A percentile compares a stretch with the other conserved stretches of the same genome.
These are phyloP conservation scores for Drosophila setifemur DNA, from an alignment of 1,140 invertebrate genomes.

Conservation along the genomic window DNA sequence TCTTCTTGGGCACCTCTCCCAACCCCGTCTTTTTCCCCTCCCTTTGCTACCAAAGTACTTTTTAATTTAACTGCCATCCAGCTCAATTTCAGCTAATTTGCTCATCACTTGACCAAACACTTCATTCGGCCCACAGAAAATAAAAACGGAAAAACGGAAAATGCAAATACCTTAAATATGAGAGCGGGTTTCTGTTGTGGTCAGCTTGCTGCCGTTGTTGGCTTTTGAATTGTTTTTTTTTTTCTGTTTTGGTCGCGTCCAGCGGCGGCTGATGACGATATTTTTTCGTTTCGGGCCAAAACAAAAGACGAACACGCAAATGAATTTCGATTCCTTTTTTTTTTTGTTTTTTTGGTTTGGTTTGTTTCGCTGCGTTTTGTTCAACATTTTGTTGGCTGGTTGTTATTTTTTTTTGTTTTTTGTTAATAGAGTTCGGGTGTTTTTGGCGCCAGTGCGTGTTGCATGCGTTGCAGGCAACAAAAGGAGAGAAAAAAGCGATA, in stretches of 20 bases:
- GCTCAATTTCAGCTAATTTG: constrained; percentile 75
- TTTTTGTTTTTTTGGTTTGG: no score
- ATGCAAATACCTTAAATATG: constrained; percentile 34
- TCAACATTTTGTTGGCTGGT: constrained; percentile 25
- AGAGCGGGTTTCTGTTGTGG: constrained; percentile 24
- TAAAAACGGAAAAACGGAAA: constrained; percentile 4
- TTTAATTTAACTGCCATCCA: constrained; percentile 50
- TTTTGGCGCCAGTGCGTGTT: constrained; percentile 61
- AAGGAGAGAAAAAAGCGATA: constrained; percentile 19
- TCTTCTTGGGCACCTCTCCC: neutral
- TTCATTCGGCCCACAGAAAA: constrained; percentile 33
- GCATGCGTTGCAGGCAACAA: constrained; percentile 45
- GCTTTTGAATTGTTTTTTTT: constrained; percentile 6
- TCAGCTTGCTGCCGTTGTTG: constrained; percentile 10
- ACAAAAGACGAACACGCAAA: constrained; percentile 40
- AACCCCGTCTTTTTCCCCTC: no score
- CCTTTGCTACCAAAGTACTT: constrained; percentile 18
- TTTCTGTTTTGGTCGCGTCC: constrained; percentile 37
- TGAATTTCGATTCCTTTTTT: constrained; percentile 13
- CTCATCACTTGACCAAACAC: constrained; percentile 72
- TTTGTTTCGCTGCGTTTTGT: constrained; percentile 45
- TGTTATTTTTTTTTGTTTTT: constrained; percentile 14
- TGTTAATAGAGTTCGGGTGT: constrained; percentile 33
- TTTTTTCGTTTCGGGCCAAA: constrained; percentile 10
- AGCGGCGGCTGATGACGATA: constrained; percentile 8